phyloP scores from a whole-genome alignment of 2,113 vertebrate species.

The Oryzias curvinotus region DNA sequence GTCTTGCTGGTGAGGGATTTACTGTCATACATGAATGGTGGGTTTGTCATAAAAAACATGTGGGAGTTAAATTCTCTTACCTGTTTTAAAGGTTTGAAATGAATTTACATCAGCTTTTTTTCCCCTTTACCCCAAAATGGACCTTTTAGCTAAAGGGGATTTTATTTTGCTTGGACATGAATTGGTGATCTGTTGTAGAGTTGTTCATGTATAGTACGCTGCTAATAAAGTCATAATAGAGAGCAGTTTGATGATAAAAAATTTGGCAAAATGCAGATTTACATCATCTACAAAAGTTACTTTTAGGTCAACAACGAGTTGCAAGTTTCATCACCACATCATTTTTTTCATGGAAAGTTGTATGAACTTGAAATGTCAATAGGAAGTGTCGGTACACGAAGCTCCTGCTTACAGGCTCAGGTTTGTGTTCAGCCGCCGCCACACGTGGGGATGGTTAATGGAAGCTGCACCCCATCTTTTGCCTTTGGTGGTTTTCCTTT shows the following conservation, averaged over 20 bases:
- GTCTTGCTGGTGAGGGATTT: constrained; percentile 17
- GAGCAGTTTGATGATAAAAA: too few relatives aligned
- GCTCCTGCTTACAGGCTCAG: constrained; percentile 14
- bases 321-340: too few relatives aligned
- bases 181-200: too few relatives aligned
- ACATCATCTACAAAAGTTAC: too few relatives aligned
- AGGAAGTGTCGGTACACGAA: background rate
- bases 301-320: too few relatives aligned
- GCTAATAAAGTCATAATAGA: too few relatives aligned
- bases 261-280: too few relatives aligned
- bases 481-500: constrained; percentile 54
- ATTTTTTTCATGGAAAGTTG: background rate
- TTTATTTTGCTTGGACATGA: too few relatives aligned
- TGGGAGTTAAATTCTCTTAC: constrained; percentile 5
- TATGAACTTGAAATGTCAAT: background rate
- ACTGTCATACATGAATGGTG: background rate
- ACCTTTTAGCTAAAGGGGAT: too few relatives aligned
- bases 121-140: background rate
- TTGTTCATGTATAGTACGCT: too few relatives aligned
- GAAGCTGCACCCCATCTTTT: constrained; percentile 52
- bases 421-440: constrained; percentile 49
- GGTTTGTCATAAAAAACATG: constrained; percentile 23
- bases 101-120: constrained; percentile 11
- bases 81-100: background rate
- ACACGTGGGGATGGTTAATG: constrained; percentile 70